These are phyloP conservation scores for Lepisosteus oculatus DNA, from an alignment of 2,113 vertebrate genomes.

Conservation along the genomic window DNA sequence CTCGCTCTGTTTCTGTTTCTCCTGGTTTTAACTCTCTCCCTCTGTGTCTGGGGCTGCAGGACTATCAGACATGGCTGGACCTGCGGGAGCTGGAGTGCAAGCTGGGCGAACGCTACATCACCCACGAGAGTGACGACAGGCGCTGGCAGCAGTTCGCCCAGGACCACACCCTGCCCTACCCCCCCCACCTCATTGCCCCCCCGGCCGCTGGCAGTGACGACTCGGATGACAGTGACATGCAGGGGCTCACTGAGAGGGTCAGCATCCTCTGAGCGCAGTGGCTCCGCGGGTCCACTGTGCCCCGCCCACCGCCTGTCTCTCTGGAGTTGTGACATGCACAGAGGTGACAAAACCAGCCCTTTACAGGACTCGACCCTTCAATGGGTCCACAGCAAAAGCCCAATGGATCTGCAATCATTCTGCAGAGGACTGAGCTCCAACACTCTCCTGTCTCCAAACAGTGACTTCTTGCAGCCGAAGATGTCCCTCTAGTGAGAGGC, in stretches of 20 bases:
- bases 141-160: slow-evolving; percentile 80
- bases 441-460: too few species aligned
- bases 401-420: too few species aligned
- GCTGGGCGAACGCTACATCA: slow-evolving; percentile 82
- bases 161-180: slow-evolving; percentile 68
- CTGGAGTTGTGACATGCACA: too few species aligned
- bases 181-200: slow-evolving; percentile 59
- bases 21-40: too few species aligned
- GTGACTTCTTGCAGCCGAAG: too few species aligned
- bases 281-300: too few species aligned
- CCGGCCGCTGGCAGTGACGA: slow-evolving; percentile 46
- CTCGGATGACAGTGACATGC: slow-evolving; percentile 69
- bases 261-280: slow-evolving; percentile 74
- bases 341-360: too few species aligned
- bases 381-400: too few species aligned
- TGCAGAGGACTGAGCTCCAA: too few species aligned
- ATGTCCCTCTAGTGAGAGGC: too few species aligned
- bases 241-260: slow-evolving; percentile 81
- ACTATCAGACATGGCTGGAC: slow-evolving; percentile 87
- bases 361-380: too few species aligned
- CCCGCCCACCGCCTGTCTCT: too few species aligned
- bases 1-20: background rate
- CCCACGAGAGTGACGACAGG: slow-evolving; percentile 86
- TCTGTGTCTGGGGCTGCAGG: slow-evolving; percentile 50
- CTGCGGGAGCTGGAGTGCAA: slow-evolving; percentile 83